phyloP scores from a whole-genome alignment of 2,113 vertebrate species.

The Cyprinodon variegatus region DNA sequence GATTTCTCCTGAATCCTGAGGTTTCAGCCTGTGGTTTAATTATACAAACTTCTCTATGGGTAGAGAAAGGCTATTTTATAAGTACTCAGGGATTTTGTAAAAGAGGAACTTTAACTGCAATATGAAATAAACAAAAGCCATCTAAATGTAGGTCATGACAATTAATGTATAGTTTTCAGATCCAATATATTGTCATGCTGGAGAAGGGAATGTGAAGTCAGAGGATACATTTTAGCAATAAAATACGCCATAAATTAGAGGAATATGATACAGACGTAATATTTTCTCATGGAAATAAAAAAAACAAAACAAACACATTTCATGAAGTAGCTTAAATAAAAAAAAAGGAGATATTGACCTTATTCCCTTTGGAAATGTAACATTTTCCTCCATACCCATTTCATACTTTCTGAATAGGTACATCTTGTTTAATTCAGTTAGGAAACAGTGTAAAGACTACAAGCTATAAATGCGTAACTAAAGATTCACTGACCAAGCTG shows the following conservation, averaged over 20 bases:
- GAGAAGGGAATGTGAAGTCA: constrained; percentile 19
- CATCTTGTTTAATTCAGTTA: constrained; percentile 37
- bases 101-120: constrained; percentile 19
- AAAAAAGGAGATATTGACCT: constrained; percentile 23
- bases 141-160: constrained; percentile 12
- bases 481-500: background rate
- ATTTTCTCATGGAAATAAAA: constrained; percentile 14
- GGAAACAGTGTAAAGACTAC: constrained; percentile 25
- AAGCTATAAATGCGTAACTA: constrained; percentile 25
- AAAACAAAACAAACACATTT: constrained; percentile 27
- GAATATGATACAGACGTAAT: constrained; percentile 7
- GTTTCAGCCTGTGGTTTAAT: constrained; percentile 22
- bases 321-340: constrained; percentile 25
- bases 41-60: constrained; percentile 11
- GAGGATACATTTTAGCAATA: constrained; percentile 36
- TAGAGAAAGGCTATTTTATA: constrained; percentile 13
- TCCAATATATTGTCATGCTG: constrained; percentile 8
- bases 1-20: constrained; percentile 37
- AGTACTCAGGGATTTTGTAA: constrained; percentile 26
- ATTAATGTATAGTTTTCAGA: constrained; percentile 19
- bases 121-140: constrained; percentile 28
- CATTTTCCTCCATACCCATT: background rate
- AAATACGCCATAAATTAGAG: constrained; percentile 19
- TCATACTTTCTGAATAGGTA: constrained; percentile 33
- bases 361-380: constrained; percentile 32